Percentiles rank a stretch among this genome's conserved stretches.
Evolutionary conservation across 2,113 vertebrate species (phyloP).

Genomic region (Australoheros scitulus): DNA sequence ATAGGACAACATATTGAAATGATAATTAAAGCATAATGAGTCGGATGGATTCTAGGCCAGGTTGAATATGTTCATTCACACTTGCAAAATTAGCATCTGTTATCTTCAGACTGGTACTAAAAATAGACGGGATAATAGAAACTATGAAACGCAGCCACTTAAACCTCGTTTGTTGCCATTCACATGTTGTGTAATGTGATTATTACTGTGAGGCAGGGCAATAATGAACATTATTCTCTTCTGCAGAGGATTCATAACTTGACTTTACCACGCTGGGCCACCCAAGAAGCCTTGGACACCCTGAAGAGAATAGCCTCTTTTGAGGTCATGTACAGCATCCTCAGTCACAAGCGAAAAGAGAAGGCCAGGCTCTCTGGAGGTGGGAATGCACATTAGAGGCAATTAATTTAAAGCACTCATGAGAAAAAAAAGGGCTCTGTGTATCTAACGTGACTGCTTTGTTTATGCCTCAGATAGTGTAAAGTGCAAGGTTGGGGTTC

Average conservation of each 20-base stretch:
- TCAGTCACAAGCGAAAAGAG: conserved; percentile 83
- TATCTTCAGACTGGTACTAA: conserved; percentile 64
- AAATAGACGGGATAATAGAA: conserved; percentile 65
- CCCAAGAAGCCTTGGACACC: conserved; percentile 75
- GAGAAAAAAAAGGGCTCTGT: neutral
- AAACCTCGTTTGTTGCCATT: conserved; percentile 38
- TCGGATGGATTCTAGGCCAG: conserved; percentile 56
- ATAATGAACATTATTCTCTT: conserved; percentile 28
- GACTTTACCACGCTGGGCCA: conserved; percentile 85
- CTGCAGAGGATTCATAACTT: conserved; percentile 84
- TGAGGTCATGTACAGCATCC: conserved; percentile 79
- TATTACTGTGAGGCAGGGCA: conserved; percentile 12
- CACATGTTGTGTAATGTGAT: conserved; percentile 47
- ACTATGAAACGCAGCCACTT: conserved; percentile 47
- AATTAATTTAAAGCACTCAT: conserved; percentile 25
- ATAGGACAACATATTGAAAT: conserved; percentile 60
- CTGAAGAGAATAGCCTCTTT: conserved; percentile 83
- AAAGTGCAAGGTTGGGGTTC: conserved; percentile 9
- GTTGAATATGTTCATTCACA: conserved; percentile 65
- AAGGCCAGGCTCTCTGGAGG: conserved; percentile 89
- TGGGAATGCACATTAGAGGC: conserved; percentile 64
- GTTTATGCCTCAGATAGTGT: conserved; percentile 26
- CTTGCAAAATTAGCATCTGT: conserved; percentile 72
- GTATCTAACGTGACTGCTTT: conserved; percentile 39
- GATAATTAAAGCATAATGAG: conserved; percentile 58